Evolutionary conservation across 2,113 vertebrate genomes (phyloP), one percentile per base, ranked within the genome.

Genomic region (Pyrgilauda ruficollis): DNA sequence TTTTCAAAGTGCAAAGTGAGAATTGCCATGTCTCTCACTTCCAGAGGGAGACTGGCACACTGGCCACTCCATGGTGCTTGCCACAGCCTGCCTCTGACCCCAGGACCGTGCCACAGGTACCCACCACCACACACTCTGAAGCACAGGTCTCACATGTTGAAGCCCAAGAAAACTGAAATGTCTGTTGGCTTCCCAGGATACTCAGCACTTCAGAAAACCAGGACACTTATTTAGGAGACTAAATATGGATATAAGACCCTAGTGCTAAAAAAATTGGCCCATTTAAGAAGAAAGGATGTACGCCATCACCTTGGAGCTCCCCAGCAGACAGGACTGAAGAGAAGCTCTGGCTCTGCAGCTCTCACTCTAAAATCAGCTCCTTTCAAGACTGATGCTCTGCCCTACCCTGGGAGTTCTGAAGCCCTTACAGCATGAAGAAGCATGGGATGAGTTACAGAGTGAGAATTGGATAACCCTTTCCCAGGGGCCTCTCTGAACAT

Each of bases 261-360:
- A 75, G 88, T 35, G 78, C 92, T 96, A 96, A 92, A 96, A 95
- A 93, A 92, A 79, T 73, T 93, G 94, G 68, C 93, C 95, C 94
- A 96, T 90, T 96, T 96, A 97, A 87, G 90, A 95, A 96, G 79
- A 97, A 97, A 94, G 80, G 79, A 94, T 93, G 90, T 84, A 81
- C 83, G 0, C 76, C 93, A 80, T 94, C 93, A 96, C 96, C 96
- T 95, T 95, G 85, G 90, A 96, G 92, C 90, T 96, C 88, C 92
- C 83, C 80, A 93, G 92, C 75, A 96, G 63, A 85, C 52, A 70
- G 55, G 35, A 59, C 47, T 88, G 85, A 93, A 83, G 87, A 87
- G 46, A 69, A 87, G 50, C 67, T 86, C 47, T 56, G 41, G 76
- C 56, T 93, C 79, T 81, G 76, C 83, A 56, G 68, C 0, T 0